Evolutionary conservation across 2,113 vertebrate species (phyloP).

Genomic region (Pipa parva): DNA sequence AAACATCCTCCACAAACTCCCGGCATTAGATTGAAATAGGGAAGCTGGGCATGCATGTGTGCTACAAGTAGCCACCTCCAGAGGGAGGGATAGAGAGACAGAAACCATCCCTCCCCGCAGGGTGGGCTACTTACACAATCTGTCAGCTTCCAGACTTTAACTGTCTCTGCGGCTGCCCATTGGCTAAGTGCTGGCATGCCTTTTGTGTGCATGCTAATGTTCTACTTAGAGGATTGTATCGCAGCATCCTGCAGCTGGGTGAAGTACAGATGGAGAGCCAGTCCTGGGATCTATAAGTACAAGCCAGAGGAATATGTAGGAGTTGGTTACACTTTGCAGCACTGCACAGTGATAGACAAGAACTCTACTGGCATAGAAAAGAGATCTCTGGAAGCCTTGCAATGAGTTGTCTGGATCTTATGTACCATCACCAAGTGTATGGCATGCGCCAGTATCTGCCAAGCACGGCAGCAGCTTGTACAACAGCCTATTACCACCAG

Average conservation of each 20-base stretch:
- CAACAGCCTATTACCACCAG: conserved; percentile 66
- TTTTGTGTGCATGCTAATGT: conserved; percentile 49
- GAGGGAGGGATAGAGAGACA: background rate
- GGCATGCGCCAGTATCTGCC: conserved; percentile 78
- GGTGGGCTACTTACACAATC: conserved; percentile 19
- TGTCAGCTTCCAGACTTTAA: background rate
- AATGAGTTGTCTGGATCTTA: conserved; percentile 94
- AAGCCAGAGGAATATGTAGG: conserved; percentile 1
- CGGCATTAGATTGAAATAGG: background rate
- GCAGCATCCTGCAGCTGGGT: conserved; percentile 28
- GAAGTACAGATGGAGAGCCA: conserved; percentile 41
- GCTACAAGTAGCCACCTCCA: background rate
- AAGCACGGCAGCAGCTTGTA: conserved; percentile 67
- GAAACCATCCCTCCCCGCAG: background rate
- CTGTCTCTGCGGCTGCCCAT: conserved; percentile 18
- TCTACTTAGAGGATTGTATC: too few species aligned
- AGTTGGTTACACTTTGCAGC: conserved; percentile 31
- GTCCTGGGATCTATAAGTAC: conserved; percentile 35
- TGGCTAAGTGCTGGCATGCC: conserved; percentile 45
- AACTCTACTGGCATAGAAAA: background rate
- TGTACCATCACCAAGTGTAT: conserved; percentile 82
- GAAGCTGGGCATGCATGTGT: background rate
- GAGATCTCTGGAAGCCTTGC: conserved; percentile 48
- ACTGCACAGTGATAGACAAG: background rate
- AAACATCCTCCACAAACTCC: background rate